Evolutionary conservation across 1,140 invertebrate species (phyloP).

Genomic region (Danaus melanippus): DNA sequence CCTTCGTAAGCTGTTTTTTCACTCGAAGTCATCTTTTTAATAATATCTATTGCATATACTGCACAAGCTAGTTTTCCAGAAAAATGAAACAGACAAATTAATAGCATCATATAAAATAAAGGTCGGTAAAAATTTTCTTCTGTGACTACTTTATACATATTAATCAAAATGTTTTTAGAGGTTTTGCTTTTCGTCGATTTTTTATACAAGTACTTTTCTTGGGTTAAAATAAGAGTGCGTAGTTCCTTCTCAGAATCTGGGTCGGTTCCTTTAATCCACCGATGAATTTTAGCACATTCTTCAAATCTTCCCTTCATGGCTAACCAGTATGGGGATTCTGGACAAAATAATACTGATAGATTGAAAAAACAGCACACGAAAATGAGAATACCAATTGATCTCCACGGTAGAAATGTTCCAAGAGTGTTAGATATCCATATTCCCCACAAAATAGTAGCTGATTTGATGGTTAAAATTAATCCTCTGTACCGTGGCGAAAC

Average conservation of each 20-base stretch:
- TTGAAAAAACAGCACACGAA: slow-evolving; percentile 18
- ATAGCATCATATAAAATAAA: no score
- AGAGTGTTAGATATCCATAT: slow-evolving; percentile 33
- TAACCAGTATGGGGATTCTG: slow-evolving; percentile 32
- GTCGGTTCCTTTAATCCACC: slow-evolving; percentile 26
- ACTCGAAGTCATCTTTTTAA: slow-evolving; percentile 27
- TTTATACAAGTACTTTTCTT: slow-evolving; percentile 9
- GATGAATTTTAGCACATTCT: slow-evolving; percentile 19
- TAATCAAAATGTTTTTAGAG: not conserved
- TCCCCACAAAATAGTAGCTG: slow-evolving; percentile 30
- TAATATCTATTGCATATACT: slow-evolving; percentile 32
- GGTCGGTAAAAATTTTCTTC: no score
- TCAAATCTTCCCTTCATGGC: slow-evolving; percentile 21
- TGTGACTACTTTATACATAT: no score
- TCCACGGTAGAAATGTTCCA: slow-evolving; percentile 36
- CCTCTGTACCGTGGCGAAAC: slow-evolving; percentile 21
- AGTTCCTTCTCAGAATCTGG: slow-evolving; percentile 22
- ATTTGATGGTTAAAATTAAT: slow-evolving; percentile 31
- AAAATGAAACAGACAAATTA: slow-evolving; percentile 22
- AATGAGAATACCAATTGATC: slow-evolving; percentile 20
- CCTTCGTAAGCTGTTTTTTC: slow-evolving; percentile 19
- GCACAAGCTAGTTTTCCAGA: slow-evolving; percentile 33
- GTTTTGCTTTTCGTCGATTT: not conserved
- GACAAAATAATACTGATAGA: slow-evolving; percentile 17
- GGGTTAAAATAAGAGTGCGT: not conserved